These are phyloP conservation scores for Tupaia tana DNA, from an alignment of 2,113 vertebrate genomes.

Conservation along the genomic window DNA sequence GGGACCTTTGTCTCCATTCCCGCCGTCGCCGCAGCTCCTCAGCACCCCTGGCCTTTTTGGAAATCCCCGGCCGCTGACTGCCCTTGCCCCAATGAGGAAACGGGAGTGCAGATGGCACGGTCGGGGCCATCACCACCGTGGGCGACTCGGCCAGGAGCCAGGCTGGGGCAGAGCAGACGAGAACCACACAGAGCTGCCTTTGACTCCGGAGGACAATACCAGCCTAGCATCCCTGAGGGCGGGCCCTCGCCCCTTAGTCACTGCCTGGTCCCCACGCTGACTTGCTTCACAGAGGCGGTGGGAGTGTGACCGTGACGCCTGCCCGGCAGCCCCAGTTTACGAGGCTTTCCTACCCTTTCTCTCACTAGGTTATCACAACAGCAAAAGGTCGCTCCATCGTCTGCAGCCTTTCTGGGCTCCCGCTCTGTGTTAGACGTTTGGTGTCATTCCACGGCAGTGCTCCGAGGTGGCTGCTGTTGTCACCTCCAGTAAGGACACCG, in stretches of 20 bases:
- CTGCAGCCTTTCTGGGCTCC: not conserved
- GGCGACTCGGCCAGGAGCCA: not conserved
- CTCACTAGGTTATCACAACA: fast-evolving
- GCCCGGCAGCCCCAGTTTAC: fast-evolving
- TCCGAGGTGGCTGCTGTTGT: fast-evolving
- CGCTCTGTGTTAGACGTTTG: not conserved
- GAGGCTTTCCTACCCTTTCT: no score
- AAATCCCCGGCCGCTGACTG: not conserved
- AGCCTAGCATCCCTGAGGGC: not conserved
- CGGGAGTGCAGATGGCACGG: fast-evolving
- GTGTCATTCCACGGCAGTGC: fast-evolving
- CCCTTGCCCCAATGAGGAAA: not conserved
- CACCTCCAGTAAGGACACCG: not conserved
- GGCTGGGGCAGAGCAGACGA: not conserved
- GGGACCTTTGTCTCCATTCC: not conserved
- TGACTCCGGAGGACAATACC: not conserved
- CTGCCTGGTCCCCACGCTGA: not conserved
- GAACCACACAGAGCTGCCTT: not conserved
- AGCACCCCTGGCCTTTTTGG: not conserved
- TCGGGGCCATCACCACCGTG: fast-evolving
- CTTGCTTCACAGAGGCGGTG: not conserved
- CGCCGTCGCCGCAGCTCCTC: not conserved
- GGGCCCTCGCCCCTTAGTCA: not conserved
- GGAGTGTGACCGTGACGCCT: fast-evolving
- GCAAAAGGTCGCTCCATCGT: no score